A percentile compares a stretch with the other conserved stretches of the same genome.
These are phyloP conservation scores for Nesometra sesokonis DNA, from an alignment of 35 echinoderm and acorn worm species.

Conservation along the genomic window DNA sequence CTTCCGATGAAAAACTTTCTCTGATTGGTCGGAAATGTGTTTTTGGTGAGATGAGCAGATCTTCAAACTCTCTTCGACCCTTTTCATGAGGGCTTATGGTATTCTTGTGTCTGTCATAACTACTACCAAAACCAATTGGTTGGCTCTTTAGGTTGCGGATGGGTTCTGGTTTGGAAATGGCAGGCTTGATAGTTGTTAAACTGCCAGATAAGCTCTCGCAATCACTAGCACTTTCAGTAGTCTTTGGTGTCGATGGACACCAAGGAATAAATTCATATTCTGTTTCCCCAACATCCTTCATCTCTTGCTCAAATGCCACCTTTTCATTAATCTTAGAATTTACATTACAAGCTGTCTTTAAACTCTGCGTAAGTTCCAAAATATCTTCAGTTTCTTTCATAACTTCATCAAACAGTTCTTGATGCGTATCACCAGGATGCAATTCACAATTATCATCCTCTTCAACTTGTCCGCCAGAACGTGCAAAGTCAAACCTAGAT, in stretches of 20 bases:
- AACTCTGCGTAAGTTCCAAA: constrained; percentile 25
- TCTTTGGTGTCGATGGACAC: neutral
- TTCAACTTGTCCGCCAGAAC: constrained; percentile 33
- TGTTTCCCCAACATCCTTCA: neutral
- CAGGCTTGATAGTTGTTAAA: constrained; percentile 26
- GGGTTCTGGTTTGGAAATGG: constrained; percentile 31
- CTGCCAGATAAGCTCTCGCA: neutral
- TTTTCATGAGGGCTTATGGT: neutral
- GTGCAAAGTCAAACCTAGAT: constrained; percentile 94
- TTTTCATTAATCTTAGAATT: neutral
- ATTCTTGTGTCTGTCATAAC: neutral
- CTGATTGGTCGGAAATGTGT: constrained; percentile 48
- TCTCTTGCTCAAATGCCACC: neutral
- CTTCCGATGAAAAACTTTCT: constrained; percentile 31
- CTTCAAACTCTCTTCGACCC: constrained; percentile 2
- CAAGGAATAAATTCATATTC: neutral
- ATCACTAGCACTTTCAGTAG: neutral
- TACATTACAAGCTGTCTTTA: neutral
- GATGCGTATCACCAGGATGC: neutral
- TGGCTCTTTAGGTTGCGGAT: constrained; percentile 3
- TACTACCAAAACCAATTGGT: constrained; percentile 3
- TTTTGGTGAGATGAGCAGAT: constrained; percentile 50
- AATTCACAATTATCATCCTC: neutral
- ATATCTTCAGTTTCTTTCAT: constrained; percentile 53
- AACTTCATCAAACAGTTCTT: constrained; percentile 72